phyloP scores from a whole-genome alignment of 2,797 vertebrate genomes.

The Gadopsis marmoratus region DNA sequence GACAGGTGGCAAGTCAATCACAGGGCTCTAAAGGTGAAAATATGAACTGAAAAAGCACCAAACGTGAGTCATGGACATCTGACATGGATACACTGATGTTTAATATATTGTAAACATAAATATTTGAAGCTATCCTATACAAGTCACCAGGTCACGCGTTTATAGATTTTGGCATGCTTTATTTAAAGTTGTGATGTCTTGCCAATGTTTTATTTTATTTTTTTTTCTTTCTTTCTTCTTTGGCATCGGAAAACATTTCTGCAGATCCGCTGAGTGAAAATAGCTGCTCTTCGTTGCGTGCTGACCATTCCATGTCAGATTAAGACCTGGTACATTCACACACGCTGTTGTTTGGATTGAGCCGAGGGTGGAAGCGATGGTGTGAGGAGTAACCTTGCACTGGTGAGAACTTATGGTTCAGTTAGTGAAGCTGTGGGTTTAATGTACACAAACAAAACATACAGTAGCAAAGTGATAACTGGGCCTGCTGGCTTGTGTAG shows the following conservation, averaged over 20 bases:
- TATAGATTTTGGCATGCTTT: constrained; percentile 11
- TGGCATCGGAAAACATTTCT: constrained; percentile 32
- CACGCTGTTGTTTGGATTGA: constrained; percentile 36
- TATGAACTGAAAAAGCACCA: neutral
- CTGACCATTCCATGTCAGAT: constrained; percentile 61
- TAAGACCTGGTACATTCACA: constrained; percentile 49
- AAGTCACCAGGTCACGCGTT: constrained; percentile 12
- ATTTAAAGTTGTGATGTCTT: constrained; percentile 32
- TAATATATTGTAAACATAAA: neutral
- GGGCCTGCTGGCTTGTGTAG: neutral
- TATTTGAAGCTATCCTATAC: neutral
- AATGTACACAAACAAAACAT: constrained; percentile 9
- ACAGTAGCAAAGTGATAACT: constrained; percentile 2
- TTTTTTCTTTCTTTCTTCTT: constrained; percentile 21
- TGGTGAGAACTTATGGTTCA: neutral
- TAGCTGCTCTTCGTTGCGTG: constrained; percentile 50
- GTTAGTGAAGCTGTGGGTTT: neutral
- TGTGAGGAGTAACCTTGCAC: constrained; percentile 18
- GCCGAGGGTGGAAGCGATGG: constrained; percentile 9
- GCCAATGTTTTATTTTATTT: constrained; percentile 1
- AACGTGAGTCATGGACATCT: constrained; percentile 4
- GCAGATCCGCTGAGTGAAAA: constrained; percentile 33
- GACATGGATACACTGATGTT: neutral
- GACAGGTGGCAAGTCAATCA: constrained; percentile 9
- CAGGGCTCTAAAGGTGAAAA: constrained; percentile 16